These are phyloP conservation scores for Cavia aperea DNA, from an alignment of 2,113 vertebrate species.

Conservation along the genomic window DNA sequence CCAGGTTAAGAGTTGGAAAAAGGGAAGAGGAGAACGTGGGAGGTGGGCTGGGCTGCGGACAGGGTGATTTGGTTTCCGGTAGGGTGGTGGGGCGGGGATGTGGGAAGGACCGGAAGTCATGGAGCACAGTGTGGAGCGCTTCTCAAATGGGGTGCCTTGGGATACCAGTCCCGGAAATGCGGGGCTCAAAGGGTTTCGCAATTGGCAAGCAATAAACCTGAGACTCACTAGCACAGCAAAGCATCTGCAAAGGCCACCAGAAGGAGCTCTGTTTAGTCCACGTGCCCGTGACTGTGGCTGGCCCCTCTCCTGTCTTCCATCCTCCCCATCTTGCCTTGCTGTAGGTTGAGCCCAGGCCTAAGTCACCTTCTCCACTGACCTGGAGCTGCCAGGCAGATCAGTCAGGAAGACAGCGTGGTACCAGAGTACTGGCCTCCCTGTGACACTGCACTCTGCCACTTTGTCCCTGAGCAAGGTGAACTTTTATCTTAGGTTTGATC, in stretches of 20 bases:
- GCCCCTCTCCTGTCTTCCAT: rapidly evolving
- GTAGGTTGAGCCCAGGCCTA: background rate
- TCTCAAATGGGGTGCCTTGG: background rate
- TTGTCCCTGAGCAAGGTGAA: background rate
- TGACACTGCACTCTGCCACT: background rate
- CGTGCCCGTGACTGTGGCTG: background rate
- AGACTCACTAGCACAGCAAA: background rate
- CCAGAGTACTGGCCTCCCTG: background rate
- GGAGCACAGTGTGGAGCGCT: background rate
- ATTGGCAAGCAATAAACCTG: background rate
- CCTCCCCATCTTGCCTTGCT: background rate
- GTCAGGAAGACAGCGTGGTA: background rate
- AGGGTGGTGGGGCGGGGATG: too few species aligned
- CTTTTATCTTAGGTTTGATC: background rate
- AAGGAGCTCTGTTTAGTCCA: background rate
- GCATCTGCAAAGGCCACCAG: background rate
- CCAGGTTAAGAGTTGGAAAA: background rate
- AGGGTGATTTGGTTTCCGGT: background rate
- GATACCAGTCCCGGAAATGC: background rate
- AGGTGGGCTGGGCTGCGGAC: too few species aligned
- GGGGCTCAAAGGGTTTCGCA: background rate
- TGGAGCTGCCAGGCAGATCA: background rate
- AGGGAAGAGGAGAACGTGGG: background rate
- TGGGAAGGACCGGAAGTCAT: background rate
- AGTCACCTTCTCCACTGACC: background rate